These are phyloP conservation scores for Allygus modestus DNA, from an alignment of 2,888 invertebrate species.

Conservation along the genomic window DNA sequence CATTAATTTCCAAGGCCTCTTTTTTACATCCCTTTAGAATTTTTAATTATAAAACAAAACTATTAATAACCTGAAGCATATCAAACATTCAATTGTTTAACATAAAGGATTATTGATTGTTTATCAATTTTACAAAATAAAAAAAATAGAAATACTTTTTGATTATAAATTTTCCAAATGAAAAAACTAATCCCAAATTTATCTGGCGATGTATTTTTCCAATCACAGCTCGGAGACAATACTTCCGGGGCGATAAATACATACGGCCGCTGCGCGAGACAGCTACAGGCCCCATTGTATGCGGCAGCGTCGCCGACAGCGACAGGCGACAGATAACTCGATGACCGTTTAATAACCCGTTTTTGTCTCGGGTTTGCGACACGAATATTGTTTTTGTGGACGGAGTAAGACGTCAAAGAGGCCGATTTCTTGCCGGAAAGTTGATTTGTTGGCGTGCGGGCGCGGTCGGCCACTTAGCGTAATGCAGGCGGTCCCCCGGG, in stretches of 20 bases:
- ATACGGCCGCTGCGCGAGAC: background rate
- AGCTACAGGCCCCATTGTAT: conserved; percentile 26
- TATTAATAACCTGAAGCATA: too few relatives aligned
- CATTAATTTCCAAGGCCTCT: too few relatives aligned
- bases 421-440: conserved; percentile 34
- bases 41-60: too few relatives aligned
- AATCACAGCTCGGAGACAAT: too few relatives aligned
- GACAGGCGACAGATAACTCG: conserved; percentile 23
- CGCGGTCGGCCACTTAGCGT: conserved; percentile 2
- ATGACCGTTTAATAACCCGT: conserved; percentile 46
- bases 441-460: conserved; percentile 30
- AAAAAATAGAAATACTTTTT: too few relatives aligned
- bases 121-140: too few relatives aligned
- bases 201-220: too few relatives aligned
- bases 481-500: background rate
- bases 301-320: conserved; percentile 4
- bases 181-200: too few relatives aligned
- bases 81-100: too few relatives aligned
- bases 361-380: conserved; percentile 43
- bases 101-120: too few relatives aligned
- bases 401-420: conserved; percentile 50
- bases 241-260: background rate
- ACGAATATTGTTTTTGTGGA: conserved; percentile 53
- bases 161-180: too few relatives aligned
- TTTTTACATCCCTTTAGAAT: too few relatives aligned